Base-by-base conservation (phyloP, 2,888 invertebrate species). In the Drosophila nigritarsus region DNA sequence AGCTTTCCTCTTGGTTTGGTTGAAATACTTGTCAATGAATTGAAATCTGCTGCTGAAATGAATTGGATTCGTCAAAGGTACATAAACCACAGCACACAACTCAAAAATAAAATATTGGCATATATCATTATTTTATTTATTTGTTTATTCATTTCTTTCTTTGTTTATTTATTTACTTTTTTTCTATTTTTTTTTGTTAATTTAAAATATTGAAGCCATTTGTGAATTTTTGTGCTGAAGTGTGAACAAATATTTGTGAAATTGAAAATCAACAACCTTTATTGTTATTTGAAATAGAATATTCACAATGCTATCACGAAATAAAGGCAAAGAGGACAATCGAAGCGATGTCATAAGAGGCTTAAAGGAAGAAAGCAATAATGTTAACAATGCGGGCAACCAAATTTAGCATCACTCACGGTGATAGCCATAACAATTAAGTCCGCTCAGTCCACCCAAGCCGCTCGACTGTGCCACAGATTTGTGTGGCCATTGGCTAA, bases 251-350 rank as follows among this genome's bases (percentile, higher is more conserved):
- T 45, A 45, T 45, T 24, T 45, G 24, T 13, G 24, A 45, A 15
- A 24, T 45, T 45, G 24, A 45, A 45, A 45, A 24, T 15, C 45
- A 45, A 45, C 45, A 49, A 49, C 54, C 34, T 34, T 55, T 40
- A 59, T 71, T 48, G 62, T 30, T 65, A 38, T 65, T 59, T 62
- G 65, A 75, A 51, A 65, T 51, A 8, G 29, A 70, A 62, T 75
- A 58, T 51, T 20, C 15, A 51, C 34, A 60, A 64, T 9, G 30
- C 34, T 34, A 34, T 1, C n/a, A 24, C 15, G 13, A 38, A 30
- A 38, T 27, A 24, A 27, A 38, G 38, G 36, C 34, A 48, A n/a
- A 45, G 36, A 50, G 24, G 38, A 40, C 48, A 49, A 3, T 24
- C 34, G n/a, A 9, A 11, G 18, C 29, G 20, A 51, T 7, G 38